These are phyloP conservation scores for Tenthredo livida DNA, from an alignment of 2,888 invertebrate species.

Conservation along the genomic window DNA sequence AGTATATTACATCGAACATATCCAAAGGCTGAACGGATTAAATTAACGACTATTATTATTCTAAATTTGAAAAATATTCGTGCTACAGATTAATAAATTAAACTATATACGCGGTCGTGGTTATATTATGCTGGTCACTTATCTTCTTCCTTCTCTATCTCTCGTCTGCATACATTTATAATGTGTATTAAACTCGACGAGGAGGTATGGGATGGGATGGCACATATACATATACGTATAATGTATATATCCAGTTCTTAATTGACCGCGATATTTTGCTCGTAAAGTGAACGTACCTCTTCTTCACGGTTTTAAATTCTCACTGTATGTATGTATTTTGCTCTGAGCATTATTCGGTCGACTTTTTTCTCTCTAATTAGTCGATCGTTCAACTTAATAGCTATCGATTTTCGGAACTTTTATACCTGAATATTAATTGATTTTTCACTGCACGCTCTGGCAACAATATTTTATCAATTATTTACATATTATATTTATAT, in stretches of 20 bases:
- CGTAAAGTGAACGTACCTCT: constrained; percentile 12
- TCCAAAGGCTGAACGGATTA: background rate
- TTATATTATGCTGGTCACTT: background rate
- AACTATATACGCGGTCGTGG: background rate
- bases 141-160: background rate
- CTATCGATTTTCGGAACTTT: constrained; percentile 1
- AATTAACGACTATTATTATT: constrained; percentile 30
- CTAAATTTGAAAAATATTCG: constrained; percentile 22
- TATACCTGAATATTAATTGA: constrained; percentile 40
- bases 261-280: constrained; percentile 33
- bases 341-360: background rate
- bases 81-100: constrained; percentile 38
- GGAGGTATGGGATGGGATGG: background rate
- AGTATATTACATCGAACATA: too few relatives aligned
- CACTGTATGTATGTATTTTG: constrained; percentile 16
- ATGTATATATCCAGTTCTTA: background rate
- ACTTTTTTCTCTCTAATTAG: constrained; percentile 16
- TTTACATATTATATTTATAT: background rate
- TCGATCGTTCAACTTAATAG: constrained; percentile 1
- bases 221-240: background rate
- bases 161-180: background rate
- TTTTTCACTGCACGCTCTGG: constrained; percentile 52
- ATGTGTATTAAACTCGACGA: background rate
- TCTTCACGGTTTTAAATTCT: constrained; percentile 10
- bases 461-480: constrained; percentile 33